phyloP scores from a whole-genome alignment of 2,797 vertebrate species.

The Melanotaenia boesemani region DNA sequence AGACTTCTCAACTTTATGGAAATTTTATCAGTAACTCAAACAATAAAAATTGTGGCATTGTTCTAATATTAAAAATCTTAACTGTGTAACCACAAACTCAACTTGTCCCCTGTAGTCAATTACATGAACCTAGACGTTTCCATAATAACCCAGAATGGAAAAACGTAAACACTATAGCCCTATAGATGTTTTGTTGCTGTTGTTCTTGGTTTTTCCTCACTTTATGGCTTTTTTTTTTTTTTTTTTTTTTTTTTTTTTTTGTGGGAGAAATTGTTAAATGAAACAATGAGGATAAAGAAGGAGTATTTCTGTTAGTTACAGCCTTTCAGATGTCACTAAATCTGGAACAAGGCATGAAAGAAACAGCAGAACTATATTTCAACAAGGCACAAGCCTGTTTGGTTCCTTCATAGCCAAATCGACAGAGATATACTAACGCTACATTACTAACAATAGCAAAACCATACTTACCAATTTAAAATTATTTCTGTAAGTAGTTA shows the following conservation, averaged over 20 bases:
- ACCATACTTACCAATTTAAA: too few species aligned
- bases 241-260: accelerated
- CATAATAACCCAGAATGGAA: too few species aligned
- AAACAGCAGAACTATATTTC: too few species aligned
- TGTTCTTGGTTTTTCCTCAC: not conserved
- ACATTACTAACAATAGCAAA: too few species aligned
- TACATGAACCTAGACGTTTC: too few species aligned
- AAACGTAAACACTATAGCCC: not conserved
- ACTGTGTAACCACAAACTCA: not conserved
- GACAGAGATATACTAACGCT: too few species aligned
- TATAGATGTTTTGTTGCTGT: not conserved
- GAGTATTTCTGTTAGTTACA: not conserved
- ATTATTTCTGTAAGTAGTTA: too few species aligned
- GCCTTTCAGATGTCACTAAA: not conserved
- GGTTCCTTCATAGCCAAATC: too few species aligned
- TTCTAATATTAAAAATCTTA: not conserved
- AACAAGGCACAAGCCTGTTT: too few species aligned
- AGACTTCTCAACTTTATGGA: not conserved
- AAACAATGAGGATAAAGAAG: not conserved
- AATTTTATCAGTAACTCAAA: not conserved
- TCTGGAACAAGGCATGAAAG: not conserved
- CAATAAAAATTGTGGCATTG: not conserved
- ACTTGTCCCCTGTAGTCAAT: too few species aligned
- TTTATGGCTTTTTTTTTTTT: not conserved
- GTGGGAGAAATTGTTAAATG: too few species aligned